phyloP scores from a whole-genome alignment of 2,113 vertebrate species.

The Oncorhynchus mykiss region DNA sequence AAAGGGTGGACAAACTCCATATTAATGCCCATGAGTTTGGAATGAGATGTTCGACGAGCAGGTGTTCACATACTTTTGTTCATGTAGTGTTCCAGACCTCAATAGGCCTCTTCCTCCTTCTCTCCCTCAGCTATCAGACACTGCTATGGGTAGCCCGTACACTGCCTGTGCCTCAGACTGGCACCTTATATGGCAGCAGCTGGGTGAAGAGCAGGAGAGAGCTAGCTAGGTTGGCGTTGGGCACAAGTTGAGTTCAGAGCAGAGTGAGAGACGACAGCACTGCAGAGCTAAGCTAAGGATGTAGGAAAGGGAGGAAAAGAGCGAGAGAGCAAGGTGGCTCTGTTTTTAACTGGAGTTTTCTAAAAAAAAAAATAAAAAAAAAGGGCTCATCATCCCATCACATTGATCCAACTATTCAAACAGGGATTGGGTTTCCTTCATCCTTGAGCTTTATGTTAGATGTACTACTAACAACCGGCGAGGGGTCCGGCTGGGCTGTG shows the following conservation, averaged over 20 bases:
- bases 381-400: constrained; percentile 28
- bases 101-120: not conserved
- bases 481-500: constrained; percentile 1
- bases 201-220: constrained; percentile 9
- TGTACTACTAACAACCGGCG: too few species aligned
- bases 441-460: too few species aligned
- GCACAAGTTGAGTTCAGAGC: not conserved
- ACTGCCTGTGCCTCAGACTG: constrained; percentile 32
- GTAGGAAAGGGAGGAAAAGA: not conserved
- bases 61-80: too few species aligned
- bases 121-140: not conserved
- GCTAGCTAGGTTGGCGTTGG: constrained; percentile 3
- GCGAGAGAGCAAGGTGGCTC: not conserved
- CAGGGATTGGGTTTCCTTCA: constrained; percentile 45
- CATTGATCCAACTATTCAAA: constrained; percentile 38
- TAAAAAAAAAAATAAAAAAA: constrained; percentile 20
- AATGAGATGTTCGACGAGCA: too few species aligned
- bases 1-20: too few species aligned
- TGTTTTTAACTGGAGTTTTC: constrained; percentile 40
- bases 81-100: too few species aligned
- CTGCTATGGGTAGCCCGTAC: constrained; percentile 15
- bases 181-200: constrained; percentile 65
- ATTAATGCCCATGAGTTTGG: too few species aligned
- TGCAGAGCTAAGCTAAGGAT: not conserved
- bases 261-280: not conserved